Percentiles rank a stretch among this genome's conserved stretches.
Conservation (phyloP, 1,140 invertebrate species). For the Cheumatopsyche charites region DNA sequence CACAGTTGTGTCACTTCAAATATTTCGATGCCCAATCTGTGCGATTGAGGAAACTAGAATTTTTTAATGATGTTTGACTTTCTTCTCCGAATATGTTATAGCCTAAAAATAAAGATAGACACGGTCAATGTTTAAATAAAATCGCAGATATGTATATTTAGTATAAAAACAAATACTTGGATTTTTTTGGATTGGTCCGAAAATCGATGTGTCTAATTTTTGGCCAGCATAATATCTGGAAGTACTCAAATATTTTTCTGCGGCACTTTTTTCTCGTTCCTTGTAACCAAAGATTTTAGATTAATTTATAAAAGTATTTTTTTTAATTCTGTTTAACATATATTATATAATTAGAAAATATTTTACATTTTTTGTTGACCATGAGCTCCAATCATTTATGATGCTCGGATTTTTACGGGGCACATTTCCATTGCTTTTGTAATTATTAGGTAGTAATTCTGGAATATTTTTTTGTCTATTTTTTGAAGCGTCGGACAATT, state of each 20-base stretch:
- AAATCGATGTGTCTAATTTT: constrained; percentile 47
- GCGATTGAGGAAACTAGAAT: constrained; percentile 39
- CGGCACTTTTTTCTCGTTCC: constrained; percentile 44
- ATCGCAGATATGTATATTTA: too few relatives aligned
- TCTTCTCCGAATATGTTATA: constrained; percentile 46
- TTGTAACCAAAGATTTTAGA: constrained; percentile 11
- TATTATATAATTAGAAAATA: too few relatives aligned
- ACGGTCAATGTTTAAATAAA: constrained; percentile 12
- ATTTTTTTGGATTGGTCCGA: constrained; percentile 44
- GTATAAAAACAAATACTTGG: constrained; percentile 38
- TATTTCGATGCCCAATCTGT: constrained; percentile 48
- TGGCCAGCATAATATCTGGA: constrained; percentile 46
- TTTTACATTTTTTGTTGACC: constrained; percentile 46
- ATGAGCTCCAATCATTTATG: constrained; percentile 43
- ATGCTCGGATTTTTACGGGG: constrained; percentile 41
- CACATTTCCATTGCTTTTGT: constrained; percentile 41
- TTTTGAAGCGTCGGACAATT: constrained; percentile 41
- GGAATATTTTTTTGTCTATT: constrained; percentile 45
- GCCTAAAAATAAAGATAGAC: constrained; percentile 34
- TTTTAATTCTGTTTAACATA: too few relatives aligned
- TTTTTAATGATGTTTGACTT: constrained; percentile 36
- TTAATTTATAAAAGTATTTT: too few relatives aligned
- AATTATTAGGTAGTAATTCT: constrained; percentile 37
- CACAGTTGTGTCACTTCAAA: constrained; percentile 43
- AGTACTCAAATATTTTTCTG: constrained; percentile 46